phyloP scores from a whole-genome alignment of 2,888 invertebrate genomes.

The Zygogramma bicolorata region DNA sequence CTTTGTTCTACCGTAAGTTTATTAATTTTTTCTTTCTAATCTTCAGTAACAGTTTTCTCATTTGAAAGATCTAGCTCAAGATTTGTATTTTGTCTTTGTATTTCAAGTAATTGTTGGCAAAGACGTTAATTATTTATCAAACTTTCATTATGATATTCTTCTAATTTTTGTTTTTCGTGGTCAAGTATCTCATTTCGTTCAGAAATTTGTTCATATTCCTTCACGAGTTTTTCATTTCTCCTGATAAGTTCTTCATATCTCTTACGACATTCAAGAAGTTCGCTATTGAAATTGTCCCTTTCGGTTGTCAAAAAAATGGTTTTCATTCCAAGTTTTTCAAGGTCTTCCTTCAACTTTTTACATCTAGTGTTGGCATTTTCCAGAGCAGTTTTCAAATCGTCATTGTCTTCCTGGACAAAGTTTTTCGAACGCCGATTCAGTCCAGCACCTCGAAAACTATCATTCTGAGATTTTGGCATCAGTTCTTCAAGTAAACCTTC shows the following conservation, averaged over 20 bases:
- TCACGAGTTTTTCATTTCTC: background rate
- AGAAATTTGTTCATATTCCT: background rate
- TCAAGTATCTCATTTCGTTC: background rate
- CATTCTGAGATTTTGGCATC: slow-evolving; percentile 47
- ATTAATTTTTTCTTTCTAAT: background rate
- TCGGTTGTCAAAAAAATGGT: background rate
- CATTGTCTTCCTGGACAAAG: slow-evolving; percentile 56
- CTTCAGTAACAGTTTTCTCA: too few relatives aligned
- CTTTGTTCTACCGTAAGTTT: background rate
- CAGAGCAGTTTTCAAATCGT: slow-evolving; percentile 48
- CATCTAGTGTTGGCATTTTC: slow-evolving; percentile 6
- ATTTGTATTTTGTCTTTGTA: too few relatives aligned
- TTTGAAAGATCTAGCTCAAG: too few relatives aligned
- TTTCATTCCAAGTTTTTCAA: background rate
- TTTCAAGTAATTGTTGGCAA: background rate
- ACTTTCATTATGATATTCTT: background rate
- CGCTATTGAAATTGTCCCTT: background rate
- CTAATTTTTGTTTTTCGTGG: background rate
- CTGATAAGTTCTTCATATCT: background rate
- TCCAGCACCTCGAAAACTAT: slow-evolving; percentile 44
- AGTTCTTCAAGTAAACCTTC: slow-evolving; percentile 68
- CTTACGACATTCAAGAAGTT: background rate
- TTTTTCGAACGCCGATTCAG: slow-evolving; percentile 39
- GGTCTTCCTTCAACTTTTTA: background rate
- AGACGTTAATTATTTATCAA: background rate